Conservation (phyloP, 2,888 invertebrate genomes). For the Cephalotes varians region DNA sequence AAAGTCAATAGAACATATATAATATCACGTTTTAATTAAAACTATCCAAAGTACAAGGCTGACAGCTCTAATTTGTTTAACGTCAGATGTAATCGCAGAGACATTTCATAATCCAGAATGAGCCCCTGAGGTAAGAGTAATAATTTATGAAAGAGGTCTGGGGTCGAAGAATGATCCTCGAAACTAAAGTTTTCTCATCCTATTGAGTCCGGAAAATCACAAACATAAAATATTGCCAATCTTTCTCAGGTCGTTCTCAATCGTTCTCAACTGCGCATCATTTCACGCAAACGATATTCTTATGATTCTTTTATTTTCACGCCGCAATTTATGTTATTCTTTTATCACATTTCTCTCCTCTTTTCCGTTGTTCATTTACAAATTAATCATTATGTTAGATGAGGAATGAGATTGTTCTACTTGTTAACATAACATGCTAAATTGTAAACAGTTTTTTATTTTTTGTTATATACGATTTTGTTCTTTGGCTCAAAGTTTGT, state of each 20-base stretch:
- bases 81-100: slow-evolving; percentile 60
- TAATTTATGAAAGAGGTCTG: slow-evolving; percentile 56
- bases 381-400: not conserved
- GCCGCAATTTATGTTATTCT: not conserved
- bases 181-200: slow-evolving; percentile 66
- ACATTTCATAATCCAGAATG: slow-evolving; percentile 67
- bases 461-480: not conserved
- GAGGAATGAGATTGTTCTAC: not conserved
- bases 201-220: slow-evolving; percentile 50
- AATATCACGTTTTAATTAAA: slow-evolving; percentile 53
- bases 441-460: not conserved
- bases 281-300: slow-evolving; percentile 61
- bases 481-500: not conserved
- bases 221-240: slow-evolving; percentile 57
- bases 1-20: slow-evolving; percentile 4
- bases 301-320: slow-evolving; percentile 65
- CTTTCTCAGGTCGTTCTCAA: slow-evolving; percentile 33
- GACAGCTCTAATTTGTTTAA: slow-evolving; percentile 69
- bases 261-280: slow-evolving; percentile 38
- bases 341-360: not conserved
- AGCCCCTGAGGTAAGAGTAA: slow-evolving; percentile 31
- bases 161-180: slow-evolving; percentile 18
- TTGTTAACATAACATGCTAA: not conserved
- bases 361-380: too few relatives aligned
- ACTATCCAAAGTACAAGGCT: slow-evolving; percentile 19